phyloP scores from a whole-genome alignment of 2,888 invertebrate species.

The Agapetus fuscipes region DNA sequence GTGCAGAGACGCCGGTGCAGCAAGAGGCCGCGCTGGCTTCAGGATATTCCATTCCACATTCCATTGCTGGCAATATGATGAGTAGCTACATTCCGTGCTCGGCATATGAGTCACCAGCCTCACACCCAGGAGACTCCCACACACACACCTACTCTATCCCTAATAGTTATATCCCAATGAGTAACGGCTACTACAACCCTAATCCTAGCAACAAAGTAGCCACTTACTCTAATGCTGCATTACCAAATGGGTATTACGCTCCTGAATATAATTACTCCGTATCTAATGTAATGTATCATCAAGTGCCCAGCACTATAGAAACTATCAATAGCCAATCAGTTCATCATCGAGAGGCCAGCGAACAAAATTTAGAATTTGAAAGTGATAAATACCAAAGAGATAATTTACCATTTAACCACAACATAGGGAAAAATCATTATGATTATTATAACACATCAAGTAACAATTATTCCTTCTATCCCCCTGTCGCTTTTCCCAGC shows the following conservation, averaged over 20 bases:
- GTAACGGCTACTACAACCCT: conserved; percentile 6
- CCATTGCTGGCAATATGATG: conserved; percentile 3
- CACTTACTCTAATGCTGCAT: conserved; percentile 1
- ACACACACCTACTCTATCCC: background rate
- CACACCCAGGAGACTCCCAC: background rate
- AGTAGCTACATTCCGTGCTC: background rate
- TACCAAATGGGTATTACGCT: conserved; percentile 13
- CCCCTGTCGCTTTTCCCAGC: background rate
- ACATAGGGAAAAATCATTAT: conserved; percentile 10
- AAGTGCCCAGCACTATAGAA: conserved; percentile 4
- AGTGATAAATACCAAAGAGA: conserved; percentile 12
- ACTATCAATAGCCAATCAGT: conserved; percentile 3
- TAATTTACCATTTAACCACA: conserved; percentile 4
- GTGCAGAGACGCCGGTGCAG: background rate
- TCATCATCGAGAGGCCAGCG: conserved; percentile 3
- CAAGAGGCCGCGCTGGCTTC: background rate
- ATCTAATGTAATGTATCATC: conserved; percentile 8
- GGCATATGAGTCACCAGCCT: background rate
- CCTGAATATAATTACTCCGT: conserved; percentile 11
- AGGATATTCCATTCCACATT: conserved; percentile 11
- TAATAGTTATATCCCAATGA: conserved; percentile 2
- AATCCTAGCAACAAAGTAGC: conserved; percentile 3
- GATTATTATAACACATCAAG: conserved; percentile 11
- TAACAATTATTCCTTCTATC: conserved; percentile 7
- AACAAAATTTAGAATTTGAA: conserved; percentile 4